Percentiles rank a stretch among this genome's conserved stretches.
Conservation (phyloP, 2,797 vertebrate genomes). For the Trichosurus vulpecula region DNA sequence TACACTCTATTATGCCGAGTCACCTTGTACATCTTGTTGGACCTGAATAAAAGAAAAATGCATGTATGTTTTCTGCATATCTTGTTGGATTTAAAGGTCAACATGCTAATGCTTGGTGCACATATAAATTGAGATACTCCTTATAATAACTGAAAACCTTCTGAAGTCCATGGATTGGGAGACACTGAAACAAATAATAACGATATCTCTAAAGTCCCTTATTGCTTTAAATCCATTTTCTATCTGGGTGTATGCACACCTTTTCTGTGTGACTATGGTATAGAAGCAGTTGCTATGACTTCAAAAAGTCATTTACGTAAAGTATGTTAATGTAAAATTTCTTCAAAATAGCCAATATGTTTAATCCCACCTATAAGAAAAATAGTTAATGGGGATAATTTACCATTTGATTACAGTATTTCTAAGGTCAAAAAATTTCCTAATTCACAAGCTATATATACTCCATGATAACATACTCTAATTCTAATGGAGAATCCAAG, state of each 20-base stretch:
- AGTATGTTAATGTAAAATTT: not conserved
- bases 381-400: not conserved
- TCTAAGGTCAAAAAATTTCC: not conserved
- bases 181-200: not conserved
- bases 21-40: not conserved
- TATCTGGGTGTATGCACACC: not conserved
- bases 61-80: too few species aligned
- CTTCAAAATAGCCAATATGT: not conserved
- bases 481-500: not conserved
- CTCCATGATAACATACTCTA: not conserved
- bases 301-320: not conserved
- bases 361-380: not conserved
- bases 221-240: not conserved
- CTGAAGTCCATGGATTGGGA: not conserved
- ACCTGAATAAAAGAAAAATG: too few species aligned
- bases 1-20: not conserved
- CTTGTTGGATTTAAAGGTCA: not conserved
- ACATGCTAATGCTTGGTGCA: not conserved
- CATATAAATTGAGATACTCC: not conserved
- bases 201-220: not conserved
- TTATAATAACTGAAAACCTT: not conserved
- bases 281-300: not conserved
- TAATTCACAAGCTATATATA: not conserved
- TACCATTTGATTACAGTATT: not conserved
- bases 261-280: not conserved